Evolutionary conservation across 2,113 vertebrate genomes (phyloP), one percentile per base, ranked within the genome.

Genomic region (Anser cygnoides): DNA sequence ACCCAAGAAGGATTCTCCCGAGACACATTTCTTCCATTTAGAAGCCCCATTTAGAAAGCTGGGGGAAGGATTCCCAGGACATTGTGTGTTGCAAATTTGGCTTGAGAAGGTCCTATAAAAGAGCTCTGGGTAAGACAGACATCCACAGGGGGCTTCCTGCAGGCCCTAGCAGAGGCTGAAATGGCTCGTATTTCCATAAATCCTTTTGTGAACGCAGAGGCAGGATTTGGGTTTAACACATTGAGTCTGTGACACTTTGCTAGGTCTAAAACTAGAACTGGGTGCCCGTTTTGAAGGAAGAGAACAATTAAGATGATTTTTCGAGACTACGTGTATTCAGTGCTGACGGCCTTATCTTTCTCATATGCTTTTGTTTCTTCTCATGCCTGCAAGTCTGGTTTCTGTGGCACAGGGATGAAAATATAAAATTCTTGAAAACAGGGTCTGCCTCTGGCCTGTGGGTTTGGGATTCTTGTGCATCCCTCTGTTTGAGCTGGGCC

Each of bases 401-500:
- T 71, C 88, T 57, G 66, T 46, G 44, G 90, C 78, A 50, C 49
- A 14, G 82, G 29, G 54, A 72, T 76, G 74, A 85, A 70, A 68
- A 80, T 28, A 33, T 0, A 21, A 33, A 61, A 35, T 37, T 10
- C 76, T 50, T 18, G 6, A 39, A 41, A 72, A 31, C 39, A 29
- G 62, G 57, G 4, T 4, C 75, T 95, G 89, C 94, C 76, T 92
- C 57, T 19, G 28, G 84, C 5, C 73, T 93, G 91, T 75, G 92
- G 89, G 0, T 68, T 92, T 91, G 90, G 95, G 92, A 75, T 78
- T 61, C 73, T 63, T 0, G 31, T 63, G 52, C 73, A 35, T 57
- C 57, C 65, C 73, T 6, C 50, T 90, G 76, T 89, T 93, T 91
- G 77, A 23, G 49, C 90, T 95, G 96, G 92, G 80, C 65, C 11